phyloP scores from a whole-genome alignment of 2,888 invertebrate species.

The Papilio demoleus region DNA sequence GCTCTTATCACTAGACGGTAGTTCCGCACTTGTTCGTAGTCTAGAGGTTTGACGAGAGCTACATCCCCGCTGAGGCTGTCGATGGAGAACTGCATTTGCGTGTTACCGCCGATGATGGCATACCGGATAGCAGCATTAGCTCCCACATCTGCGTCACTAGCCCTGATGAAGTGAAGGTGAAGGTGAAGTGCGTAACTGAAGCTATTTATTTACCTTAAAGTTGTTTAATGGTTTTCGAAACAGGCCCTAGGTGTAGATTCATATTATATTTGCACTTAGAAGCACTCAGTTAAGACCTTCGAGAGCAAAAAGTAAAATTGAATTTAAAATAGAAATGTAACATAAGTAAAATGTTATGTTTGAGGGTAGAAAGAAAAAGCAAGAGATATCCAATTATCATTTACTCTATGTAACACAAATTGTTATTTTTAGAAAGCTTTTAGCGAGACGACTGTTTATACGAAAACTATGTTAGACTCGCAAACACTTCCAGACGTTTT shows the following conservation, averaged over 20 bases:
- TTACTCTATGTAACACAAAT: slow-evolving; percentile 34
- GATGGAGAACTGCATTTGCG: slow-evolving; percentile 96
- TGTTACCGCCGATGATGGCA: slow-evolving; percentile 97
- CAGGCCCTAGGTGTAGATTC: background rate
- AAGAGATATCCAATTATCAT: slow-evolving; percentile 2
- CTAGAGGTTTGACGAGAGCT: slow-evolving; percentile 92
- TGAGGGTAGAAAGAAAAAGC: background rate
- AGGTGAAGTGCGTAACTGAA: too few relatives aligned
- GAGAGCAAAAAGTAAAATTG: background rate
- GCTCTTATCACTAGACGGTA: slow-evolving; percentile 96
- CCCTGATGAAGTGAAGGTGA: too few relatives aligned
- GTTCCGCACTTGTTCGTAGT: slow-evolving; percentile 93
- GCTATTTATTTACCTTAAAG: too few relatives aligned
- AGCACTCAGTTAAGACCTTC: background rate
- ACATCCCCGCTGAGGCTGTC: slow-evolving; percentile 97
- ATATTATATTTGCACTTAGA: background rate
- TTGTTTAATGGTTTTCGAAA: too few relatives aligned
- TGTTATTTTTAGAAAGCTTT: slow-evolving; percentile 46
- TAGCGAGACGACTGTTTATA: slow-evolving; percentile 44
- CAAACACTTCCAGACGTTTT: slow-evolving; percentile 35
- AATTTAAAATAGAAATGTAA: background rate
- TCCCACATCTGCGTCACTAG: slow-evolving; percentile 96
- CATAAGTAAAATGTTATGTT: background rate
- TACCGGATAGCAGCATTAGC: slow-evolving; percentile 96
- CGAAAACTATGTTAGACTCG: slow-evolving; percentile 42